Percentiles rank a stretch among this genome's conserved stretches.
phyloP scores from a whole-genome alignment of 2,797 vertebrate species.

The Gadopsis marmoratus region DNA sequence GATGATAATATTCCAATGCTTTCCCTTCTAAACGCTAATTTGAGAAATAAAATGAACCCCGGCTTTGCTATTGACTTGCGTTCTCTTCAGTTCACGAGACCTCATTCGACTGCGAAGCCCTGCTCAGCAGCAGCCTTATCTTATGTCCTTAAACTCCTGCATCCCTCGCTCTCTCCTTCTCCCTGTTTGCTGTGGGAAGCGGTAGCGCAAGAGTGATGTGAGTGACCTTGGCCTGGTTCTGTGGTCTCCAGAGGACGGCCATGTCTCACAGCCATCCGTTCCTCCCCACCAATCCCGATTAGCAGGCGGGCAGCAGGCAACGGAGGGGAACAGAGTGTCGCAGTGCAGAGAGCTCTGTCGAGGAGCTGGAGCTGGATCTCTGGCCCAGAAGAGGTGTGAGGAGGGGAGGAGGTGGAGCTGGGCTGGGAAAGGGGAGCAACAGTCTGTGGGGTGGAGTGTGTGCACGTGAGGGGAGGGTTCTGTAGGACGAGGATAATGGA shows the following conservation, averaged over 20 bases:
- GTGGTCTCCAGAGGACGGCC: constrained; percentile 67
- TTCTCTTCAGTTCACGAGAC: constrained; percentile 45
- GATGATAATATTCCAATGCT: constrained; percentile 52
- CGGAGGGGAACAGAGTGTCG: constrained; percentile 72
- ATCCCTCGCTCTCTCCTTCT: constrained; percentile 47
- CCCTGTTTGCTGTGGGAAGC: constrained; percentile 66
- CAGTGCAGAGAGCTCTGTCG: constrained; percentile 73
- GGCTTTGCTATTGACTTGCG: constrained; percentile 55
- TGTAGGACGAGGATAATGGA: constrained; percentile 45
- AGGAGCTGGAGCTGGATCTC: constrained; percentile 57
- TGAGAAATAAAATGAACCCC: constrained; percentile 65
- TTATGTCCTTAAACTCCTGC: constrained; percentile 52
- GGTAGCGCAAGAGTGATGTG: constrained; percentile 57
- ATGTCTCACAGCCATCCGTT: constrained; percentile 67
- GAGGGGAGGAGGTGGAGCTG: constrained; percentile 26
- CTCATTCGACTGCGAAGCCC: constrained; percentile 50
- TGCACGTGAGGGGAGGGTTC: constrained; percentile 5
- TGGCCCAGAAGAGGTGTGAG: constrained; percentile 57
- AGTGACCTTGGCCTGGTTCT: constrained; percentile 81
- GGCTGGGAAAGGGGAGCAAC: constrained; percentile 24
- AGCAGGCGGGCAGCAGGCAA: constrained; percentile 66
- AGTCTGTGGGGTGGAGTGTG: constrained; percentile 45
- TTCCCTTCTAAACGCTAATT: constrained; percentile 59
- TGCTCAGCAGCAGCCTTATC: constrained; percentile 58
- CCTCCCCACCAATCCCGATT: constrained; percentile 74